phyloP scores from a whole-genome alignment of 2,113 vertebrate species.

The Antennarius striatus region DNA sequence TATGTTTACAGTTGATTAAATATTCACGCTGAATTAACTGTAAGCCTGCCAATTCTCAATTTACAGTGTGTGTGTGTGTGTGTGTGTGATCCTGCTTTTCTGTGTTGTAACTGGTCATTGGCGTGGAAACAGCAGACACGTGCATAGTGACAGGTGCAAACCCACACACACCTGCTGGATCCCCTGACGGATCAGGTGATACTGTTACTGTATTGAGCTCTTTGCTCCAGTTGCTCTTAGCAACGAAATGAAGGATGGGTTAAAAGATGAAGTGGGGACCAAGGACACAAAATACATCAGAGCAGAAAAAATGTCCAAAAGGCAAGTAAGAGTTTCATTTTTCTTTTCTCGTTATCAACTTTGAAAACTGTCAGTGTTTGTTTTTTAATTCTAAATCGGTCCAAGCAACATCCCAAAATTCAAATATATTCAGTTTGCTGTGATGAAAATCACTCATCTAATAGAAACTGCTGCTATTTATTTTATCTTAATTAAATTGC shows the following conservation, averaged over 20 bases:
- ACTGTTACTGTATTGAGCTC: slow-evolving; percentile 37
- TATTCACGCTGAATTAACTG: slow-evolving; percentile 64
- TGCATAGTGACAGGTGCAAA: background rate
- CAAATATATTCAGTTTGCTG: background rate
- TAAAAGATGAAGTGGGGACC: slow-evolving; percentile 18
- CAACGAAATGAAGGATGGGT: slow-evolving; percentile 40
- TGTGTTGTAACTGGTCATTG: background rate
- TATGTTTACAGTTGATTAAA: slow-evolving; percentile 71
- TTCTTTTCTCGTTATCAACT: background rate
- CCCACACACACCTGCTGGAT: slow-evolving; percentile 46
- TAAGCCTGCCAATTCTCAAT: slow-evolving; percentile 60
- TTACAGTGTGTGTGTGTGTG: slow-evolving; percentile 19
- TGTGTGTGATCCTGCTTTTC: slow-evolving; percentile 12
- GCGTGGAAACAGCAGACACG: slow-evolving; percentile 2
- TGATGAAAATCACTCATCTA: too few species aligned
- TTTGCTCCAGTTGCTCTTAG: slow-evolving; percentile 63
- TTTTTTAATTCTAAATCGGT: background rate
- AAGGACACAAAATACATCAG: background rate
- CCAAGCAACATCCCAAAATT: background rate
- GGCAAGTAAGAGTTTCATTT: too few species aligned
- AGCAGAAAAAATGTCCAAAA: background rate
- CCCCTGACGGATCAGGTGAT: slow-evolving; percentile 43
- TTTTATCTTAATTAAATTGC: background rate
- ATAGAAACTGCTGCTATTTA: background rate
- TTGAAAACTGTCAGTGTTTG: too few species aligned